Percentiles rank a stretch among this genome's conserved stretches.
phyloP scores from a whole-genome alignment of 2,888 invertebrate genomes.

The Megamerina dolium region DNA sequence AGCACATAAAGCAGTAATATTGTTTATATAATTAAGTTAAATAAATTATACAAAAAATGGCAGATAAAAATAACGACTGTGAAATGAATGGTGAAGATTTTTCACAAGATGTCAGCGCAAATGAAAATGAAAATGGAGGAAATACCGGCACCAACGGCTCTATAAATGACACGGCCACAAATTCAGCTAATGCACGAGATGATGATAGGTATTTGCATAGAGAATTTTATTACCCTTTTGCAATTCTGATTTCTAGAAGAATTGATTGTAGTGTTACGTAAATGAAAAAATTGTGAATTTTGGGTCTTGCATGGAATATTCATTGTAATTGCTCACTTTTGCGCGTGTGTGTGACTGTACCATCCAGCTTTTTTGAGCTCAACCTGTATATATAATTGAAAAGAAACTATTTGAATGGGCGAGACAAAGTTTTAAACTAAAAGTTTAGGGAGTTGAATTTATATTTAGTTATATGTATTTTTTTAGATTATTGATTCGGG shows the following conservation, averaged over 20 bases:
- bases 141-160: slow-evolving; percentile 47
- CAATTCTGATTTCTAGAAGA: too few species aligned
- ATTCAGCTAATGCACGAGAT: slow-evolving; percentile 55
- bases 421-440: not conserved
- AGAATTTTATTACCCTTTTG: too few species aligned
- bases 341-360: slow-evolving; percentile 40
- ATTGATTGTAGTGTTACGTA: slow-evolving; percentile 15
- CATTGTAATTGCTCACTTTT: slow-evolving; percentile 29
- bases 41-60: slow-evolving; percentile 44
- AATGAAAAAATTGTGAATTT: too few species aligned
- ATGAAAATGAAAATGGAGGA: slow-evolving; percentile 56
- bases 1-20: not conserved
- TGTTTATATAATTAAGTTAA: slow-evolving; percentile 7
- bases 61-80: slow-evolving; percentile 57
- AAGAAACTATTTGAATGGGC: too few species aligned
- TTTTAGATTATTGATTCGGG: too few species aligned
- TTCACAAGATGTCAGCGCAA: slow-evolving; percentile 64
- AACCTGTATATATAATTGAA: not conserved
- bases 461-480: too few species aligned
- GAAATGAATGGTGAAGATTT: slow-evolving; percentile 76
- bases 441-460: too few species aligned
- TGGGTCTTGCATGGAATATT: too few species aligned
- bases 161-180: slow-evolving; percentile 34
- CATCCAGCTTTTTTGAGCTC: not conserved
- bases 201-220: slow-evolving; percentile 66